Conservation (phyloP, 2,888 invertebrate genomes). For the Frankliniella intonsa region DNA sequence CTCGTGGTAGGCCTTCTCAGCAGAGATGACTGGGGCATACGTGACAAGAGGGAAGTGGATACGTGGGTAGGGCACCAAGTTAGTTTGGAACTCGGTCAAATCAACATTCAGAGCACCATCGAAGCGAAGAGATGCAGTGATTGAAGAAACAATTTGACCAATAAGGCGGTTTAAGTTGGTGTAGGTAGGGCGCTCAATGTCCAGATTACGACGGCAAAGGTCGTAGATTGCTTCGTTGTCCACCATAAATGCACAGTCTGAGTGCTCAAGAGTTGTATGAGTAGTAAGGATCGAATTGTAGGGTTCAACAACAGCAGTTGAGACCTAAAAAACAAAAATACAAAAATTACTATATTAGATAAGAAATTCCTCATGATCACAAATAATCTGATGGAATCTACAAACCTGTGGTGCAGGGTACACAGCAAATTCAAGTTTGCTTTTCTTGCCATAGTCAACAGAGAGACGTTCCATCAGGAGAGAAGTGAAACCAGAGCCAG, state of each 20-base stretch:
- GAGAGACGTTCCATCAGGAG: constrained; percentile 93
- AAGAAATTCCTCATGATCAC: constrained; percentile 37
- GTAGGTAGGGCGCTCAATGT: constrained; percentile 93
- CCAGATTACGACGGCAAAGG: constrained; percentile 89
- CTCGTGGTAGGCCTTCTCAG: constrained; percentile 92
- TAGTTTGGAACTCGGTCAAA: constrained; percentile 91
- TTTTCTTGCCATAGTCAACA: constrained; percentile 95
- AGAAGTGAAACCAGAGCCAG: constrained; percentile 95
- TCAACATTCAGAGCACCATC: constrained; percentile 92
- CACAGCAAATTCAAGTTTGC: constrained; percentile 91
- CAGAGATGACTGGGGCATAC: constrained; percentile 88
- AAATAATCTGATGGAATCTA: too few species aligned
- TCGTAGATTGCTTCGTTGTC: constrained; percentile 87
- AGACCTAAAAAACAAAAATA: constrained; percentile 48
- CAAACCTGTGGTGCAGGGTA: constrained; percentile 79
- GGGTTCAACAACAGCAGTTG: constrained; percentile 88
- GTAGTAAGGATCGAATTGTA: constrained; percentile 97
- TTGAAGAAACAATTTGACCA: constrained; percentile 89
- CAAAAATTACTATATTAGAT: neutral
- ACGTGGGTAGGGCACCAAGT: constrained; percentile 91
- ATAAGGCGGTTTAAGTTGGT: constrained; percentile 93
- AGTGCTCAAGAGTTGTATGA: constrained; percentile 91
- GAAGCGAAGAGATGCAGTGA: constrained; percentile 89
- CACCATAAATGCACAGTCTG: constrained; percentile 95
- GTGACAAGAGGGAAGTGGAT: constrained; percentile 93